These are phyloP conservation scores for Cuculus canorus DNA, from an alignment of 2,797 vertebrate species.

Conservation along the genomic window DNA sequence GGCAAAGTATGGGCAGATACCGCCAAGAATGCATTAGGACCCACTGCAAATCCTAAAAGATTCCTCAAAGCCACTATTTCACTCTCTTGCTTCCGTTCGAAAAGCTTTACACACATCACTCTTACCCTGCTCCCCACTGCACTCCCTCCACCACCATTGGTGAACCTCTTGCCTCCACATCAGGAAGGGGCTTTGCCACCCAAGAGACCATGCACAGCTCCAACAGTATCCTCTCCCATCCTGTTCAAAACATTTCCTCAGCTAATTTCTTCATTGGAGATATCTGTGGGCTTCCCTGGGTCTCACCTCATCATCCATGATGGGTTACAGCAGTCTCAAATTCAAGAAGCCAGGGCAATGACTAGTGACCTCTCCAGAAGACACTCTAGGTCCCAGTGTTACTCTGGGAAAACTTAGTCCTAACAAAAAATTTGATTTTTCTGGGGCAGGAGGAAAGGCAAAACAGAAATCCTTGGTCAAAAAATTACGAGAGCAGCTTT, in stretches of 20 bases:
- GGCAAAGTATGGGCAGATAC: accelerated
- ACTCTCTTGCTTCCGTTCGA: background rate
- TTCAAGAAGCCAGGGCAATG: background rate
- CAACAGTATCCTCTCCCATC: accelerated
- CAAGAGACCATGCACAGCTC: background rate
- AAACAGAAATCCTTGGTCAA: background rate
- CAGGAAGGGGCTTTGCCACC: background rate
- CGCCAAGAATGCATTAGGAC: background rate
- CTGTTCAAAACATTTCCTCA: background rate
- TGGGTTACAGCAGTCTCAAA: background rate
- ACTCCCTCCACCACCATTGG: background rate
- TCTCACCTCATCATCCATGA: background rate
- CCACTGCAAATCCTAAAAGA: background rate
- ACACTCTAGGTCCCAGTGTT: background rate
- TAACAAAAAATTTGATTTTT: background rate
- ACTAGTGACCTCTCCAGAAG: background rate
- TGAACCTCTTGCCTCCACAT: background rate
- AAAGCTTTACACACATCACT: background rate
- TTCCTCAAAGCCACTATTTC: background rate
- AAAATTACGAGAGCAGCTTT: background rate
- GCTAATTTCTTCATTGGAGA: background rate
- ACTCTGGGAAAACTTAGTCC: background rate
- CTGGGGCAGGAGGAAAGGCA: background rate
- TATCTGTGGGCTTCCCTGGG: background rate
- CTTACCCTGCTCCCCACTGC: background rate